Evolutionary conservation across 2,113 vertebrate genomes (phyloP).

Genomic region (Micromys minutus): DNA sequence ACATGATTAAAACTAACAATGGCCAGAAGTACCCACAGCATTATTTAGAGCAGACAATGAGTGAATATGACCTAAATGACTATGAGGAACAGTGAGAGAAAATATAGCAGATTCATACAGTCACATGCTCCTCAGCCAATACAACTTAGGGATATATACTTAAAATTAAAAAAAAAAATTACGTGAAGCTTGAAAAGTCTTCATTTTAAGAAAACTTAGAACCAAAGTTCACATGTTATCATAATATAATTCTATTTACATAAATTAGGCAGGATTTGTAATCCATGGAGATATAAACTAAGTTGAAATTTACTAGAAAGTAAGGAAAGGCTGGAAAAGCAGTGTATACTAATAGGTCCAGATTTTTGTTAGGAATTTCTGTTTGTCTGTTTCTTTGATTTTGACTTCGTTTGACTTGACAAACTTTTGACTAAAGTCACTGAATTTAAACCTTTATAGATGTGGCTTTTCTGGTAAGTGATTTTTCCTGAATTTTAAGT

Average conservation of each 20-base stretch:
- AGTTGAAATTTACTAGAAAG: not conserved
- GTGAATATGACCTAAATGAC: not conserved
- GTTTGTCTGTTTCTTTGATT: not conserved
- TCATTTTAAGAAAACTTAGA: not conserved
- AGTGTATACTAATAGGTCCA: not conserved
- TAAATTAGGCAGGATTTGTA: not conserved
- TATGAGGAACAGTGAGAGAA: not conserved
- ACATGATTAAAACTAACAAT: not conserved
- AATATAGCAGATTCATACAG: not conserved
- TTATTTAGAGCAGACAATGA: not conserved
- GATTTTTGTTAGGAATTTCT: not conserved
- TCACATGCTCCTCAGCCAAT: not conserved
- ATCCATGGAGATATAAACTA: not conserved
- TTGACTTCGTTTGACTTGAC: not conserved
- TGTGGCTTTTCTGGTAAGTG: not conserved
- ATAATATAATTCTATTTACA: not conserved
- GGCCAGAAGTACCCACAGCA: not conserved
- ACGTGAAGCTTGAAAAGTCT: not conserved
- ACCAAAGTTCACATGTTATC: not conserved
- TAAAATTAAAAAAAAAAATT: not conserved
- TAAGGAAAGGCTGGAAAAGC: not conserved
- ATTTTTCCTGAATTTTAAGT: not conserved
- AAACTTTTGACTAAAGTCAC: not conserved
- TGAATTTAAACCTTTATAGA: not conserved
- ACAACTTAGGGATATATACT: not conserved